Percentiles rank a stretch among this genome's conserved stretches.
phyloP scores from a whole-genome alignment of 2,113 vertebrate species.

The Salvator merianae region DNA sequence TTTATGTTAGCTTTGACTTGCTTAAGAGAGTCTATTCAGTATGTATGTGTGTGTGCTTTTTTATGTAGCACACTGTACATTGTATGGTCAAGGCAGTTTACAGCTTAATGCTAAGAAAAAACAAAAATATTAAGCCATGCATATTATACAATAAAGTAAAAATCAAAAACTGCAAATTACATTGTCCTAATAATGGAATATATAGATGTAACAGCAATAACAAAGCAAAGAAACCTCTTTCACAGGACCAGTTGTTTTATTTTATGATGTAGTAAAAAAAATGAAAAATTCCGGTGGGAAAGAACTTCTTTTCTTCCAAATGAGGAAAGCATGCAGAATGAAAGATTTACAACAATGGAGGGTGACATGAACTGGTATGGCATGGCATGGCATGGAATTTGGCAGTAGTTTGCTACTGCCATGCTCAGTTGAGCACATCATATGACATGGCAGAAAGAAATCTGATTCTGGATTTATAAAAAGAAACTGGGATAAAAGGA shows the following conservation, averaged over 20 bases:
- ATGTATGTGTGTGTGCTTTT: too few relatives aligned
- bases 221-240: neutral
- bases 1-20: too few relatives aligned
- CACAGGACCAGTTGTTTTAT: constrained; percentile 28
- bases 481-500: constrained; percentile 73
- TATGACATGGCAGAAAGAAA: constrained; percentile 72
- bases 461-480: constrained; percentile 73
- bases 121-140: too few relatives aligned
- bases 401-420: constrained; percentile 34
- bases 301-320: neutral
- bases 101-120: too few relatives aligned
- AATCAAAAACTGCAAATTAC: neutral
- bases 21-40: too few relatives aligned
- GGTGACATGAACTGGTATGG: constrained; percentile 19
- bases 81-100: too few relatives aligned
- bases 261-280: constrained; percentile 19
- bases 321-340: neutral
- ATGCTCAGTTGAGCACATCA: constrained; percentile 50
- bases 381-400: constrained; percentile 39
- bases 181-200: too few relatives aligned
- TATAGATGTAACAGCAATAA: neutral
- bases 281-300: neutral
- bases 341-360: neutral
- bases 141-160: neutral
- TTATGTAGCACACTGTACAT: too few relatives aligned